Evolutionary conservation across 2,113 vertebrate species (phyloP).

Genomic region (Chloropsis cyanopogon): DNA sequence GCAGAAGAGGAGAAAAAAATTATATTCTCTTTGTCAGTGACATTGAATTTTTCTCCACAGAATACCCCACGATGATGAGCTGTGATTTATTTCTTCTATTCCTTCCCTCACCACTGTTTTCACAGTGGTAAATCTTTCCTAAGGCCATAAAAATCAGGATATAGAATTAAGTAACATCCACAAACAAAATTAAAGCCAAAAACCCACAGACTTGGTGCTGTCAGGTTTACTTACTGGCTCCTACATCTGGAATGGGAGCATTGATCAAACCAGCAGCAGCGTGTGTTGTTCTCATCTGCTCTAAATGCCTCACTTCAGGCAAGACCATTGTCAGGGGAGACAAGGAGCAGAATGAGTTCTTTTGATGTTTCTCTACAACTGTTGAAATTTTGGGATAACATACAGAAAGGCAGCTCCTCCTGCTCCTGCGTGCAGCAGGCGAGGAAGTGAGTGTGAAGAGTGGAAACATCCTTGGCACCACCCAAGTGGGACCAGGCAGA

Average conservation of each 20-base stretch:
- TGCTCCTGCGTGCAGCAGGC: not conserved
- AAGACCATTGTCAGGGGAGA: not conserved
- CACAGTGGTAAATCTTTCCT: not conserved
- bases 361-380: not conserved
- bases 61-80: too few species aligned
- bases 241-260: not conserved
- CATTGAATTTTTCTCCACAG: not conserved
- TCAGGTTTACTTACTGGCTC: not conserved
- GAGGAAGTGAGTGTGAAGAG: not conserved
- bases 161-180: not conserved
- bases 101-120: not conserved
- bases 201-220: not conserved
- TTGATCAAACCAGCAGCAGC: not conserved
- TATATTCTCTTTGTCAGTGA: not conserved
- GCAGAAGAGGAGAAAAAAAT: not conserved
- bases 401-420: not conserved
- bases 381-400: not conserved
- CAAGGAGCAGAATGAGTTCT: not conserved
- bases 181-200: not conserved
- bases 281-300: not conserved
- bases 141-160: not conserved
- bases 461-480: not conserved
- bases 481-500: not conserved
- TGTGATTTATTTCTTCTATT: not conserved
- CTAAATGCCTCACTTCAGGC: not conserved